phyloP scores from a whole-genome alignment of 1,140 invertebrate species.

The Ctenoplectra terminalis region DNA sequence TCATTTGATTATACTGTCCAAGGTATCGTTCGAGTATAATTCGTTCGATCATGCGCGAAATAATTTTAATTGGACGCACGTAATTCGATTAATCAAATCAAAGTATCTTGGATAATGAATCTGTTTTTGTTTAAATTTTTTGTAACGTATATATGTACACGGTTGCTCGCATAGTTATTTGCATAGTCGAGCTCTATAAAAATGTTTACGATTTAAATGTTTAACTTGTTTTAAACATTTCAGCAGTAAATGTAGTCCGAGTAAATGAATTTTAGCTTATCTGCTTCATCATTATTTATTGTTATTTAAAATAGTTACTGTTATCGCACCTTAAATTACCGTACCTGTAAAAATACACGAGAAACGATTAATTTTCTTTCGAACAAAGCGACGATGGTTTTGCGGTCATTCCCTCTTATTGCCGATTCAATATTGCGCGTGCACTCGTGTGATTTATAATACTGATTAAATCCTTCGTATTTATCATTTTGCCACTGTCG shows the following conservation, averaged over 20 bases:
- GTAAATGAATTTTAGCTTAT: too few relatives aligned
- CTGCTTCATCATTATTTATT: too few relatives aligned
- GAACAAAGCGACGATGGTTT: slow-evolving; percentile 18
- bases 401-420: slow-evolving; percentile 5
- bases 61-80: neutral
- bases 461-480: slow-evolving; percentile 39
- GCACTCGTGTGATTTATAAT: slow-evolving; percentile 41
- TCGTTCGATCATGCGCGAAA: neutral
- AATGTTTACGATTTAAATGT: too few relatives aligned
- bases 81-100: neutral
- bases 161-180: too few relatives aligned
- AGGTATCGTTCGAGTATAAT: neutral
- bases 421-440: slow-evolving; percentile 3
- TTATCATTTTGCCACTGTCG: slow-evolving; percentile 47
- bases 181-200: too few relatives aligned
- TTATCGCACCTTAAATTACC: neutral
- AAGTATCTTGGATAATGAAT: too few relatives aligned
- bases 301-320: neutral
- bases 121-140: neutral
- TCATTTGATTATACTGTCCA: neutral
- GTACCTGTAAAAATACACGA: neutral
- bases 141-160: too few relatives aligned
- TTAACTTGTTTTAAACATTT: too few relatives aligned
- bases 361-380: neutral
- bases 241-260: too few relatives aligned